phyloP scores from a whole-genome alignment of 2,113 vertebrate species.

The Ammodytes marinus region DNA sequence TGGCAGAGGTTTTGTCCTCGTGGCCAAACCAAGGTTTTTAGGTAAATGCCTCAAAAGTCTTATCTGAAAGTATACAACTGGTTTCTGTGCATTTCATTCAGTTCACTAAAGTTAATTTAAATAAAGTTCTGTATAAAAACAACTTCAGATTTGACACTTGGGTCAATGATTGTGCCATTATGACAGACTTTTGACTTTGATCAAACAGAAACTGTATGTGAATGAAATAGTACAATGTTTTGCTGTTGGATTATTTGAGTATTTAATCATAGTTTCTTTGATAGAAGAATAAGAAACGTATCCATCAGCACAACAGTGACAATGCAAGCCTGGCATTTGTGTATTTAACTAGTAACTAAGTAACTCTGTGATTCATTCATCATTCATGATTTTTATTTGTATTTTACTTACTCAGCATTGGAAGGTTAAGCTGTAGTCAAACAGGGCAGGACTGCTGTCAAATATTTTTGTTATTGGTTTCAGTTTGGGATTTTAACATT shows the following conservation, averaged over 20 bases:
- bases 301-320: slow-evolving; percentile 42
- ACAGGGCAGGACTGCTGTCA: slow-evolving; percentile 29
- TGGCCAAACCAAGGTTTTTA: not conserved
- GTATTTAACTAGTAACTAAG: slow-evolving; percentile 51
- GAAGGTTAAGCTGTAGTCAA: slow-evolving; percentile 40
- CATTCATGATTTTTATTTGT: slow-evolving; percentile 48
- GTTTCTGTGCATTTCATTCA: slow-evolving; percentile 6
- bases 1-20: slow-evolving; percentile 1
- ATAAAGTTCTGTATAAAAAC: not conserved
- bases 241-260: slow-evolving; percentile 32
- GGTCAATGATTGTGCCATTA: not conserved
- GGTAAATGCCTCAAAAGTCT: slow-evolving; percentile 5
- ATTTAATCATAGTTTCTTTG: slow-evolving; percentile 59
- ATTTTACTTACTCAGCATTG: slow-evolving; percentile 30
- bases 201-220: slow-evolving; percentile 31
- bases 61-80: not conserved
- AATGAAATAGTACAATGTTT: slow-evolving; percentile 12
- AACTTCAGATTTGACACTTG: not conserved
- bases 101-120: not conserved
- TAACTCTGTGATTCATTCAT: slow-evolving; percentile 56
- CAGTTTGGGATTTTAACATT: slow-evolving; percentile 15
- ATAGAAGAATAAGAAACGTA: slow-evolving; percentile 18
- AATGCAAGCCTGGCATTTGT: slow-evolving; percentile 49
- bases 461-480: slow-evolving; percentile 39
- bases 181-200: slow-evolving; percentile 8